These are phyloP conservation scores for Pterois miles DNA, from an alignment of 2,797 vertebrate species.

Conservation along the genomic window DNA sequence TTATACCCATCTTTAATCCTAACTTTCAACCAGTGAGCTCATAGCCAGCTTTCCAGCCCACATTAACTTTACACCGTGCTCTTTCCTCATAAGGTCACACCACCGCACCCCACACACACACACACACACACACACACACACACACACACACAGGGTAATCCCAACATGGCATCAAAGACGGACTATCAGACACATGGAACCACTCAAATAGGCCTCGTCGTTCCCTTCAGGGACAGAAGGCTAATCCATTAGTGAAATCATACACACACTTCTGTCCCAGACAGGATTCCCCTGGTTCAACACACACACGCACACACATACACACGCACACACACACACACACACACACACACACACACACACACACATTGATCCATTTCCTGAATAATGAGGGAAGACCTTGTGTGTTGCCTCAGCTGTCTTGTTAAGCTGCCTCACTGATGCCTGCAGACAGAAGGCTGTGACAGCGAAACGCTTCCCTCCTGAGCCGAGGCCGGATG, in stretches of 20 bases:
- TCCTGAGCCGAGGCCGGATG: no score
- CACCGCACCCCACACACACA: neutral
- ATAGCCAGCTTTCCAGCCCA: slow-evolving; percentile 30
- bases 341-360: neutral
- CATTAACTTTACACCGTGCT: slow-evolving; percentile 39
- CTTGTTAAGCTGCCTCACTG: slow-evolving; percentile 12
- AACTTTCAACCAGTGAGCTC: slow-evolving; percentile 48
- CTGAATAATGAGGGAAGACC: slow-evolving; percentile 38
- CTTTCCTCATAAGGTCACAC: slow-evolving; percentile 15
- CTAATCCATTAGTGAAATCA: slow-evolving; percentile 51
- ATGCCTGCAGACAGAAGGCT: slow-evolving; percentile 38
- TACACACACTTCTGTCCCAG: slow-evolving; percentile 22
- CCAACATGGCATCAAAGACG: slow-evolving; percentile 17
- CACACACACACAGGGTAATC: slow-evolving; percentile 11
- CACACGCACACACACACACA: neutral
- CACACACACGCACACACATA: slow-evolving; percentile 6
- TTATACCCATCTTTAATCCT: slow-evolving; percentile 51
- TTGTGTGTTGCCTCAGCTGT: slow-evolving; percentile 52
- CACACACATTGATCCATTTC: slow-evolving; percentile 9
- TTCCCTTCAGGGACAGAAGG: slow-evolving; percentile 2
- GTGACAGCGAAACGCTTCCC: neutral
- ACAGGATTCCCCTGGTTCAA: slow-evolving; percentile 25
- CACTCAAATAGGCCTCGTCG: neutral
- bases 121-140: slow-evolving; percentile 4
- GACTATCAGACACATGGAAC: slow-evolving; percentile 5